Conservation (phyloP, 2,113 vertebrate species). For the Bos javanicus region DNA sequence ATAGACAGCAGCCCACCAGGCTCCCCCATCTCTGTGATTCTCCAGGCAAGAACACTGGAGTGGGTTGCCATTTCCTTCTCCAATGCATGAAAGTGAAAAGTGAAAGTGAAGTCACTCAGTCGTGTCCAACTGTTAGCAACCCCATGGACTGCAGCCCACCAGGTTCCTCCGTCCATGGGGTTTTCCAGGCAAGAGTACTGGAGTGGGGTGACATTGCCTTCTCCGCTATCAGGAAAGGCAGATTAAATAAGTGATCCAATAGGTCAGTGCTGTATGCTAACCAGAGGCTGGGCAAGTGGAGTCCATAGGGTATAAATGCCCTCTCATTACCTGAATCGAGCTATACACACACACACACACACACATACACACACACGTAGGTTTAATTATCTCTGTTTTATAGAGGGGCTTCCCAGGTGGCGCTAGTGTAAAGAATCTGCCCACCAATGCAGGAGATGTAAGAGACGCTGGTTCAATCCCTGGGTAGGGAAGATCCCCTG, state of each 20-base stretch:
- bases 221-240: not conserved
- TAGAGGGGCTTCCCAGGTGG: not conserved
- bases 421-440: not conserved
- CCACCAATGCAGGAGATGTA: not conserved
- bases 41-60: too few species aligned
- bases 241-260: not conserved
- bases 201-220: too few species aligned
- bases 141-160: too few species aligned
- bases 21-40: too few species aligned
- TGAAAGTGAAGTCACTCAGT: too few species aligned
- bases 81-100: too few species aligned
- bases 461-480: not conserved
- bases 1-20: too few species aligned
- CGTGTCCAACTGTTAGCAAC: too few species aligned
- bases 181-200: too few species aligned
- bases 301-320: not conserved
- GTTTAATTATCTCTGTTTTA: not conserved
- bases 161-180: too few species aligned
- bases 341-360: not conserved
- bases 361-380: not conserved
- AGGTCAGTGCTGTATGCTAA: not conserved
- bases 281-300: not conserved
- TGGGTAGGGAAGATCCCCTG: not conserved
- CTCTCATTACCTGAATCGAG: not conserved
- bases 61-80: too few species aligned